Evolutionary conservation across 2,797 vertebrate species (phyloP).

Genomic region (Myotis findleyi): DNA sequence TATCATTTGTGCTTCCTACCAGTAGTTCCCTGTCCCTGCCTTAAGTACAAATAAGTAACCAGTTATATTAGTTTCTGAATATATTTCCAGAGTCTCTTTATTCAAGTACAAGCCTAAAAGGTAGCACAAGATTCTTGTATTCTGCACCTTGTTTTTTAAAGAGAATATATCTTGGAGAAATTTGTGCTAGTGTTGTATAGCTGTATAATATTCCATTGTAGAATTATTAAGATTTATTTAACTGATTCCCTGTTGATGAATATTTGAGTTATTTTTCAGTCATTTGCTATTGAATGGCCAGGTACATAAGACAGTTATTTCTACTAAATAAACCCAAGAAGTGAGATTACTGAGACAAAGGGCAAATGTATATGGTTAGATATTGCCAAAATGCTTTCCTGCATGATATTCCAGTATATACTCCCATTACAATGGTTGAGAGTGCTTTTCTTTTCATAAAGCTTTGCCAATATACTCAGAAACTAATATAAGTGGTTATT

Average conservation of each 20-base stretch:
- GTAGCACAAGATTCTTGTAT: not conserved
- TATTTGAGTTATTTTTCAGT: constrained; percentile 22
- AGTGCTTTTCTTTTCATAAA: not conserved
- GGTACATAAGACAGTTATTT: not conserved
- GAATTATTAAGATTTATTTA: constrained; percentile 30
- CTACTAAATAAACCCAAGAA: not conserved
- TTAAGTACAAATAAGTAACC: not conserved
- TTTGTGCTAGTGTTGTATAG: constrained; percentile 3
- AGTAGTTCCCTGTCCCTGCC: not conserved
- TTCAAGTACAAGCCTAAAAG: not conserved
- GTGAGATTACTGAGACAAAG: not conserved
- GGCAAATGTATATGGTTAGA: not conserved
- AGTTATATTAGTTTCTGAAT: not conserved
- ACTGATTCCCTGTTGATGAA: not conserved
- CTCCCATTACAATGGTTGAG: not conserved
- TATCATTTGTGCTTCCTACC: not conserved
- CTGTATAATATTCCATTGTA: not conserved
- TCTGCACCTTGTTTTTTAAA: constrained; percentile 6
- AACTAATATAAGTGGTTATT: not conserved
- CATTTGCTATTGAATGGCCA: constrained; percentile 19
- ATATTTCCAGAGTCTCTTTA: not conserved
- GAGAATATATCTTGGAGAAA: not conserved
- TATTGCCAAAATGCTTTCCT: not conserved
- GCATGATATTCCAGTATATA: not conserved
- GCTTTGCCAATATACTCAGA: not conserved